Conservation (phyloP, 2,113 vertebrate genomes). For the Ranitomeya variabilis region DNA sequence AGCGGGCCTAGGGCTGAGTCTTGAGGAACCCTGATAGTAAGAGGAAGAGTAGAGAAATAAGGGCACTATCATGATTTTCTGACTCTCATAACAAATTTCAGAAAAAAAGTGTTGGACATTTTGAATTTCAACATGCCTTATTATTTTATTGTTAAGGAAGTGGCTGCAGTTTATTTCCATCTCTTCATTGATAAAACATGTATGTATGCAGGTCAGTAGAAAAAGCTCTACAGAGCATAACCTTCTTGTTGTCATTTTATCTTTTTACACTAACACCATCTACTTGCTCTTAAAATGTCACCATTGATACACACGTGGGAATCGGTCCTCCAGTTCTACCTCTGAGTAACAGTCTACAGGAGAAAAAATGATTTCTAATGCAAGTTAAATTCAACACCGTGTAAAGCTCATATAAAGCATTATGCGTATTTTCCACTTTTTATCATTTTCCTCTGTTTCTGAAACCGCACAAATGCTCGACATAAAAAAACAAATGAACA, state of each 20-base stretch:
- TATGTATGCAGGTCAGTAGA: no score
- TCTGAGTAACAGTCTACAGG: not conserved
- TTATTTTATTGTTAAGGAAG: no score
- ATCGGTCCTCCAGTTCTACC: not conserved
- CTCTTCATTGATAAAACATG: no score
- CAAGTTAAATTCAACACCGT: not conserved
- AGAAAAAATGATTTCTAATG: not conserved
- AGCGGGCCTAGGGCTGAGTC: no score
- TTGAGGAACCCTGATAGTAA: no score
- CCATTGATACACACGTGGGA: not conserved
- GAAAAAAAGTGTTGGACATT: no score
- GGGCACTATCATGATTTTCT: no score
- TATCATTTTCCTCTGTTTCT: not conserved
- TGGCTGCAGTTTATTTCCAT: no score
- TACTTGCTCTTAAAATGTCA: not conserved
- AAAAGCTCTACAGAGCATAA: no score
- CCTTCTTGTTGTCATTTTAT: not conserved
- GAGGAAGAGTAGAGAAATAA: no score
- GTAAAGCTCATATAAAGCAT: not conserved
- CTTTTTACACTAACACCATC: not conserved
- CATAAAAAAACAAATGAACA: slow-evolving; percentile 30
- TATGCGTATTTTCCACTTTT: not conserved
- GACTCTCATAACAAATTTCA: no score
- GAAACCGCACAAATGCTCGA: not conserved
- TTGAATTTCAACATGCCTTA: no score